A percentile compares a stretch with the other conserved stretches of the same genome.
phyloP scores from a whole-genome alignment of 2,888 invertebrate species.

The Lasius platythorax region DNA sequence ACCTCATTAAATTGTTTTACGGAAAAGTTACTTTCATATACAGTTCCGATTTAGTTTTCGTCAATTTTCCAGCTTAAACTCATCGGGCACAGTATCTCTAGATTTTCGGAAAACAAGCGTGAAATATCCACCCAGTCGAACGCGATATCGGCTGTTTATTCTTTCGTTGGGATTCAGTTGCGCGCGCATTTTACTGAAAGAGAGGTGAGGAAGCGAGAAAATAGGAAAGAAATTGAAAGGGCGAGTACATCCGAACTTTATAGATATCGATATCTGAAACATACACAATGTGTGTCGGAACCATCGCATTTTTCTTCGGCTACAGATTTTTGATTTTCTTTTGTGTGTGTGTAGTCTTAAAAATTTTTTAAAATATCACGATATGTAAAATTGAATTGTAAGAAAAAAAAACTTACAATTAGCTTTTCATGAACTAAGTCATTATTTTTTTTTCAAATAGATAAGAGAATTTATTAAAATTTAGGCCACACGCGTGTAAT shows the following conservation, averaged over 20 bases:
- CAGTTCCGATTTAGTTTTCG: background rate
- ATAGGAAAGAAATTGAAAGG: background rate
- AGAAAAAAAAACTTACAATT: background rate
- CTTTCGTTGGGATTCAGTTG: slow-evolving; percentile 39
- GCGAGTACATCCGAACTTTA: slow-evolving; percentile 17
- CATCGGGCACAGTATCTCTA: background rate
- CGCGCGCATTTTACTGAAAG: slow-evolving; percentile 26
- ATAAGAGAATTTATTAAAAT: background rate
- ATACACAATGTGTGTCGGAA: slow-evolving; percentile 7
- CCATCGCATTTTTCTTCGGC: slow-evolving; percentile 14
- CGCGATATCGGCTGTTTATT: slow-evolving; percentile 43
- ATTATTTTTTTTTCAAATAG: background rate
- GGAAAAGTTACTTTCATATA: background rate
- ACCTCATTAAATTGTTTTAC: background rate
- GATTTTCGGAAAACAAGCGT: slow-evolving; percentile 11
- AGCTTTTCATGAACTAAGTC: background rate
- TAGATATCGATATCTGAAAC: background rate
- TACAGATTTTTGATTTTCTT: background rate
- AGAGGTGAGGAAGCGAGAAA: slow-evolving; percentile 11
- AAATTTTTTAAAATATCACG: slow-evolving; percentile 22
- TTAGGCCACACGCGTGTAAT: background rate
- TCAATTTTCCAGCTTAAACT: slow-evolving; percentile 15
- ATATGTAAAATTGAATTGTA: background rate
- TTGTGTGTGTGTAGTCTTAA: background rate
- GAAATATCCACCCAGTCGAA: slow-evolving; percentile 32